Evolutionary conservation across 2,797 vertebrate genomes (phyloP).

Genomic region (Graptemys geographica): DNA sequence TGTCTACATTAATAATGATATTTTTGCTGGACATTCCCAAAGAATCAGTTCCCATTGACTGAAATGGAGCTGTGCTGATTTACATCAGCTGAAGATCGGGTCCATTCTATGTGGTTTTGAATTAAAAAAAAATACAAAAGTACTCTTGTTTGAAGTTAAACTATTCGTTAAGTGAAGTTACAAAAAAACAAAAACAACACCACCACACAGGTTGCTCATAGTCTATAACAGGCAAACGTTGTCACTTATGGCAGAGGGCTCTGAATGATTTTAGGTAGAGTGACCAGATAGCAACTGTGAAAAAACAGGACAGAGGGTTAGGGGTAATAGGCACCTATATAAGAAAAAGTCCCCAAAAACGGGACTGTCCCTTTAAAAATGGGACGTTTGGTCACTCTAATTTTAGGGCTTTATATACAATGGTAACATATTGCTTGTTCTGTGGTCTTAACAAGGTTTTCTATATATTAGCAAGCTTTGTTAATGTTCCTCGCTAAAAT

Average conservation of each 20-base stretch:
- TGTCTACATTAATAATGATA: not conserved
- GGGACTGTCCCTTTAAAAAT: too few relatives aligned
- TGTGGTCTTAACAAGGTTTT: not conserved
- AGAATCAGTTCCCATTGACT: not conserved
- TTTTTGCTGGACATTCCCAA: not conserved
- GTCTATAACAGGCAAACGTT: not conserved
- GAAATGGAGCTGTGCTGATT: not conserved
- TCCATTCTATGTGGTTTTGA: not conserved
- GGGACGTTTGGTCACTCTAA: too few relatives aligned
- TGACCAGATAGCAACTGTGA: too few relatives aligned
- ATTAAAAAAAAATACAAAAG: not conserved
- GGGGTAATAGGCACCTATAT: too few relatives aligned
- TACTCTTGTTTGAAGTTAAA: not conserved
- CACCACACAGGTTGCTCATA: not conserved
- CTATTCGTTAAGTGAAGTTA: not conserved
- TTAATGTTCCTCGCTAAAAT: not conserved
- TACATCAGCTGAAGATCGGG: not conserved
- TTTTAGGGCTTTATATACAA: not conserved
- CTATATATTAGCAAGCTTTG: not conserved
- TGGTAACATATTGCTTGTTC: not conserved
- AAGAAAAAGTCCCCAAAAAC: too few relatives aligned
- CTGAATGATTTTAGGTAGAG: not conserved
- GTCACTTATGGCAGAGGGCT: not conserved
- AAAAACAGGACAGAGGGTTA: too few relatives aligned
- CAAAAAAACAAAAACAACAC: not conserved